Evolutionary conservation across 2,797 vertebrate genomes (phyloP), one percentile per base, ranked within the genome.

Genomic region (Pachyuromys duprasi): DNA sequence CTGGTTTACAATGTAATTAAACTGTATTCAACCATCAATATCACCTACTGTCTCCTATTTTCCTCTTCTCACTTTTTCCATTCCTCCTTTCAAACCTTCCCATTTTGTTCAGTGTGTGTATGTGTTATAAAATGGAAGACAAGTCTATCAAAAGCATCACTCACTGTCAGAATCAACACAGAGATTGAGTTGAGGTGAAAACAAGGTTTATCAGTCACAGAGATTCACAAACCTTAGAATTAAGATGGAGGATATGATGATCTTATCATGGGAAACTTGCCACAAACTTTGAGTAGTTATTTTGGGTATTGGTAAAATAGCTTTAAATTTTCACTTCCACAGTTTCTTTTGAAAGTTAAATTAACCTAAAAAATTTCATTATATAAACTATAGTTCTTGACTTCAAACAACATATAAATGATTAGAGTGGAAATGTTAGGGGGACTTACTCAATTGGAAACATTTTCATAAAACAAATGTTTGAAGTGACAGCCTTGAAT

Each of bases 271-370:
- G 3, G 33, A 65, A 87, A 15, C 24, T 87, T 69, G 24, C 2
- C 31, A 70, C 2, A 24, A 31, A 3, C 15, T 93, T 70, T 75
- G 26, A 8, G 45, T 57, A 76, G n/a, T 33, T 86, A 91, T 60
- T 92, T 86, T 53, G 89, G 31, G n/a, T 28, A 26, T 3, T 91
- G 4, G 3, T 14, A 70, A 20, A 26, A 55, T 20, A 14, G 4
- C 11, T n/a, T 65, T 45, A 39, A 36, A 33, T 90, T 57, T 83
- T 78, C 7, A 76, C 24, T 53, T 84, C 49, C 15, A 4, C 15
- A 11, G 36, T 81, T 45, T 75, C 14, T 89, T 74, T 33, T 89
- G 57, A 84, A 87, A 89, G 74, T 90, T 28, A 69, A 75, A 70
- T 83, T 78, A 42, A 62, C 0, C 9, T 53, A 8, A 62, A 20